Base-by-base conservation (phyloP, 2,888 invertebrate genomes). In the Beris morrisii region DNA sequence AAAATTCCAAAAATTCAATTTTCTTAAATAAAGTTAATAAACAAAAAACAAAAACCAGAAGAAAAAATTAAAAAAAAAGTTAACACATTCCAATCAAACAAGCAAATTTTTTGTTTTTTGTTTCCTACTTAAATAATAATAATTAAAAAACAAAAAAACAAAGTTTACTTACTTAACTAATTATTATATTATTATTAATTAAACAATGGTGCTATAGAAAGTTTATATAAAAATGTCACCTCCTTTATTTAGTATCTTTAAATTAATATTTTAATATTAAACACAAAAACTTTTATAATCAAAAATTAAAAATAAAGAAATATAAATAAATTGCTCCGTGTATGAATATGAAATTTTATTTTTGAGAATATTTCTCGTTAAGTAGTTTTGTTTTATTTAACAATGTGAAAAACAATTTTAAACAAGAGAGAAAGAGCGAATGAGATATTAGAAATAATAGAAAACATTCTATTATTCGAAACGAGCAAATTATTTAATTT, bases 131-230 rank as follows among this genome's bases (percentile, higher is more conserved):
- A 44, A 38, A 43, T 43, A 44, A 56, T 43, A 22, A 44, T 32
- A 30, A 6, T 52, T 45, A 54, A 45, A 45, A 56, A n/a, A n/a
- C n/a, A n/a, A n/a, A n/a, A 43, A 31, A 43, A 56, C 13, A 22
- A 22, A 22, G 22, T 22, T 22, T 2, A 22, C 1, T 22, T 7
- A 45, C 13, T 15, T 22, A 58, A 57, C 31, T 15, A 13, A 28
- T 46, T 30, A 22, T 46, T 31, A 15, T 65, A 57, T 53, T 50
- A 32, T 63, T 63, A n/a, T 44, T 58, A 45, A 48, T 56, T 50
- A 72, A 74, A 75, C 74, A 74, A 76, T 77, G 78, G 75, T 76
- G 76, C 76, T 76, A 76, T 76, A 76, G 75, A 75, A 74, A 73
- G 74, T 75, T 75, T 74, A 54, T 54, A 32, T n/a, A 52, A 4